Evolutionary conservation across 64 coral and sea anemone genomes (phyloP).

Genomic region (Stichodactyla helianthus): DNA sequence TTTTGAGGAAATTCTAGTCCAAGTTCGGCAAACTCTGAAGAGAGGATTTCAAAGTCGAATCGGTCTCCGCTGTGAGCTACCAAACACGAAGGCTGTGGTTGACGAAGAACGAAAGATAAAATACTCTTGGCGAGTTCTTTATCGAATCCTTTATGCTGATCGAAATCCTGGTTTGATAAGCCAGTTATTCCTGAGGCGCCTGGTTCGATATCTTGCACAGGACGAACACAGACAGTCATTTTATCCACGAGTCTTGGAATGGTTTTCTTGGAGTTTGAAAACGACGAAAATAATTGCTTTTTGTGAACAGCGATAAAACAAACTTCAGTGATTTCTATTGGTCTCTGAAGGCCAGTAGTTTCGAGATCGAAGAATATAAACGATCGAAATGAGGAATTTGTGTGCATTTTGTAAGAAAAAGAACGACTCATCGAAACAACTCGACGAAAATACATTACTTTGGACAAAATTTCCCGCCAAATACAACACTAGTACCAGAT

Average conservation of each 20-base stretch:
- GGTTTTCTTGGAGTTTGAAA: conserved; percentile 25
- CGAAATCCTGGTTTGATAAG: conserved; percentile 38
- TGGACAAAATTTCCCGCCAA: background rate
- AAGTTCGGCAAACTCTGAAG: conserved; percentile 42
- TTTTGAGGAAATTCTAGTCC: conserved; percentile 38
- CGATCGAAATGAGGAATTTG: background rate
- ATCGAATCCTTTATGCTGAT: conserved; percentile 43
- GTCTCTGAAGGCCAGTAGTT: conserved; percentile 55
- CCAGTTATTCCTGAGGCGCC: conserved; percentile 33
- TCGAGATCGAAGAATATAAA: conserved; percentile 76
- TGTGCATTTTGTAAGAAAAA: background rate
- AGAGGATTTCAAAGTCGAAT: conserved; percentile 62
- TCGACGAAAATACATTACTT: background rate
- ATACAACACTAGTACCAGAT: background rate
- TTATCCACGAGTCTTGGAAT: conserved; percentile 64
- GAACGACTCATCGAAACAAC: background rate
- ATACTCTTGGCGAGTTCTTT: conserved; percentile 39
- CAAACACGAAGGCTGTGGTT: conserved; percentile 50
- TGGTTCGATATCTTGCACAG: conserved; percentile 45
- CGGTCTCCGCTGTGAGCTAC: conserved; percentile 65
- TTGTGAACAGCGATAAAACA: conserved; percentile 53
- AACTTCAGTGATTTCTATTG: conserved; percentile 64
- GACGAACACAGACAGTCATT: conserved; percentile 49
- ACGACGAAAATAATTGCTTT: conserved; percentile 12
- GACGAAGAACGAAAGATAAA: conserved; percentile 41